Evolutionary conservation across 2,888 invertebrate genomes (phyloP).

Genomic region (Leptinotarsa rubiginosa): DNA sequence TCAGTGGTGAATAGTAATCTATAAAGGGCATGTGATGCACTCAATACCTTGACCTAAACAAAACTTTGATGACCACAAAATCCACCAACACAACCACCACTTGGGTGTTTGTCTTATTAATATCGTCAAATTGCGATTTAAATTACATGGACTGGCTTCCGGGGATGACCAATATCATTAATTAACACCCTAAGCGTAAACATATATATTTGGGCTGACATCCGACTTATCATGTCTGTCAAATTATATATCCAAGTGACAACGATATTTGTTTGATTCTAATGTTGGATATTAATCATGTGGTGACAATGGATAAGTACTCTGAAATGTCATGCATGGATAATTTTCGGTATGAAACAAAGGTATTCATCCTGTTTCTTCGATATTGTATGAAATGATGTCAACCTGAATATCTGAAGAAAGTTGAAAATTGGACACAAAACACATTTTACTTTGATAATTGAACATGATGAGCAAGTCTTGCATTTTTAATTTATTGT

Average conservation of each 20-base stretch:
- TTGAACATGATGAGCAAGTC: no score
- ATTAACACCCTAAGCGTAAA: conserved; percentile 18
- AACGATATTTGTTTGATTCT: conserved; percentile 14
- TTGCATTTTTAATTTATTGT: no score
- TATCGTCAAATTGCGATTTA: conserved; percentile 20
- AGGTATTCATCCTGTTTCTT: no score
- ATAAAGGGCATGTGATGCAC: no score
- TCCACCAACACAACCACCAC: background rate
- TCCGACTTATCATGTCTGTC: conserved; percentile 17
- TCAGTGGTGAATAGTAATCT: no score
- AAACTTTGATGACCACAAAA: background rate
- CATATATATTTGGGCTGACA: conserved; percentile 12
- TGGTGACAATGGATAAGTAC: background rate
- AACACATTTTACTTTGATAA: no score
- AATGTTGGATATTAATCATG: conserved; percentile 2
- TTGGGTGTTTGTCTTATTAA: conserved; percentile 20
- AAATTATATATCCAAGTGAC: conserved; percentile 22
- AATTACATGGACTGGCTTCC: conserved; percentile 2
- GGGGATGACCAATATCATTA: conserved; percentile 26
- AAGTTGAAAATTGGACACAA: no score
- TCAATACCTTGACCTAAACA: no score
- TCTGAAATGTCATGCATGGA: background rate
- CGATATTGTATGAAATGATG: no score
- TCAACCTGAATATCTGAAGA: no score
- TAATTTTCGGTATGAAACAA: no score